phyloP scores from a whole-genome alignment of 2,113 vertebrate genomes.

The Saccopteryx bilineata region DNA sequence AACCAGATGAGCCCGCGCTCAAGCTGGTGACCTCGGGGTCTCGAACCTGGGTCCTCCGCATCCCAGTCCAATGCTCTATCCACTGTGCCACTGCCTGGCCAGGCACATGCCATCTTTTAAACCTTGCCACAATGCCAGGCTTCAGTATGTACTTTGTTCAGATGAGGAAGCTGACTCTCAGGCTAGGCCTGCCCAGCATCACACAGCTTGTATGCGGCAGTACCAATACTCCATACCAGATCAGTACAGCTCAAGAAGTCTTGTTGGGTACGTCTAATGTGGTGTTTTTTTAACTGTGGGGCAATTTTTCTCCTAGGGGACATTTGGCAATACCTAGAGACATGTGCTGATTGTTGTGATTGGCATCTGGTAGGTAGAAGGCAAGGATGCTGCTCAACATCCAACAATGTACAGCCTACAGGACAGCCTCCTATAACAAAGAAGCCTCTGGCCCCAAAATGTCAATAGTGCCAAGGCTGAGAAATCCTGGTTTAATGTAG shows the following conservation, averaged over 20 bases:
- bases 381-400: neutral
- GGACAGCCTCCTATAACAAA: neutral
- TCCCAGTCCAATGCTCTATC: too few relatives aligned
- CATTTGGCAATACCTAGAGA: neutral
- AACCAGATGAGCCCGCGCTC: too few relatives aligned
- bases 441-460: neutral
- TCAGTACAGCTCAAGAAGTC: neutral
- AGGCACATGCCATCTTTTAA: neutral
- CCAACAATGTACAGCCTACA: neutral
- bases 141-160: neutral
- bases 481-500: neutral
- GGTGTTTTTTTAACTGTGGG: neutral
- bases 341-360: neutral
- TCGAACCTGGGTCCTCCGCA: too few relatives aligned
- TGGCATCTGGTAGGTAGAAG: neutral
- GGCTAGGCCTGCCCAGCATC: neutral
- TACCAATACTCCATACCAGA: neutral
- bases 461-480: neutral
- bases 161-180: neutral
- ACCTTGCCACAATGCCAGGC: neutral
- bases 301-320: neutral
- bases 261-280: neutral
- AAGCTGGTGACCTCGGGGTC: too few relatives aligned
- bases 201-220: neutral
- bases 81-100: too few relatives aligned